Conservation (phyloP, 2,797 vertebrate genomes). For the Mionectes olivaceus region DNA sequence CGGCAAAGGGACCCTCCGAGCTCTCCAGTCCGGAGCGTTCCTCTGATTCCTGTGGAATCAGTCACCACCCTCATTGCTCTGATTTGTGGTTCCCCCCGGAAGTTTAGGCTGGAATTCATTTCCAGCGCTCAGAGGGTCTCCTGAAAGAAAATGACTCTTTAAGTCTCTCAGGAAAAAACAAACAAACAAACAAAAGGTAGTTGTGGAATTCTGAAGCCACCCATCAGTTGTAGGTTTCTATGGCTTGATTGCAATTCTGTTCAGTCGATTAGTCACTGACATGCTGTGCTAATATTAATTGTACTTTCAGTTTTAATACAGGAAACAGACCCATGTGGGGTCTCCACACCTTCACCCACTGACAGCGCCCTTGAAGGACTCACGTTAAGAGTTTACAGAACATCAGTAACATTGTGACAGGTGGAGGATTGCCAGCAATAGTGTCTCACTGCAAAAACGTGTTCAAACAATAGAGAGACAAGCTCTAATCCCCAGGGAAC, state of each 20-base stretch:
- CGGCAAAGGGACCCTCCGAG: too few relatives aligned
- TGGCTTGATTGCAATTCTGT: neutral
- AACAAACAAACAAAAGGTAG: rapidly evolving
- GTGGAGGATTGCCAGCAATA: neutral
- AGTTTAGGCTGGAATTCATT: neutral
- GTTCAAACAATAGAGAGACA: neutral
- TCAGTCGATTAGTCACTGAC: neutral
- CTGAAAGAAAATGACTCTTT: neutral
- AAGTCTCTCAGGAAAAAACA: neutral
- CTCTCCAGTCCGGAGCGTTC: neutral
- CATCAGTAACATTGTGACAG: neutral
- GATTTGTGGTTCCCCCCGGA: too few relatives aligned
- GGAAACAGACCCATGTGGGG: neutral
- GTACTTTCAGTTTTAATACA: neutral
- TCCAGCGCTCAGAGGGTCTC: neutral
- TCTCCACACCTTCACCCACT: neutral
- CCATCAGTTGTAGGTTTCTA: too few relatives aligned
- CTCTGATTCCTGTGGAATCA: too few relatives aligned
- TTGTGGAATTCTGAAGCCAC: neutral
- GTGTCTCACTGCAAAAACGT: neutral
- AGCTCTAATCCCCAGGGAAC: neutral
- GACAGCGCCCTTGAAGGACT: neutral
- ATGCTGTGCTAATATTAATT: neutral
- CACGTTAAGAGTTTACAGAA: neutral
- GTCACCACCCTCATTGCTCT: too few relatives aligned